These are phyloP conservation scores for zebrafish (Danio rerio) DNA, from an alignment of 2,113 vertebrate species.

Conservation along the genomic window GRCz12tu NC_133195.1:42915001-42915500, in stretches of 20 bases:
- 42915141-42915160: too few relatives aligned
- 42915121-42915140: too few relatives aligned
- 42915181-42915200: background rate
- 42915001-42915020: too few relatives aligned
- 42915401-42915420: constrained; percentile 75
- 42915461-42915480: constrained; percentile 61
- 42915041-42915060: too few relatives aligned
- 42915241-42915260: constrained; percentile 64
- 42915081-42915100: too few relatives aligned
- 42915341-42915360: constrained; percentile 80
- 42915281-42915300: constrained; percentile 78
- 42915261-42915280: constrained; percentile 79
- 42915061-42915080: too few relatives aligned
- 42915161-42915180: too few relatives aligned
- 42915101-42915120: too few relatives aligned
- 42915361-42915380: constrained; percentile 82
- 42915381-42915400: constrained; percentile 76
- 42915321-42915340: constrained; percentile 77
- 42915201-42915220: constrained; percentile 20
- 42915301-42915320: constrained; percentile 89
- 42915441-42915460: constrained; percentile 69
- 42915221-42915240: constrained; percentile 24
- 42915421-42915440: constrained; percentile 76
- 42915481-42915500: constrained; percentile 36
- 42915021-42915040: too few relatives aligned